Evolutionary conservation across 2,797 vertebrate species (phyloP).

Genomic region (Epinephelus malabaricus): DNA sequence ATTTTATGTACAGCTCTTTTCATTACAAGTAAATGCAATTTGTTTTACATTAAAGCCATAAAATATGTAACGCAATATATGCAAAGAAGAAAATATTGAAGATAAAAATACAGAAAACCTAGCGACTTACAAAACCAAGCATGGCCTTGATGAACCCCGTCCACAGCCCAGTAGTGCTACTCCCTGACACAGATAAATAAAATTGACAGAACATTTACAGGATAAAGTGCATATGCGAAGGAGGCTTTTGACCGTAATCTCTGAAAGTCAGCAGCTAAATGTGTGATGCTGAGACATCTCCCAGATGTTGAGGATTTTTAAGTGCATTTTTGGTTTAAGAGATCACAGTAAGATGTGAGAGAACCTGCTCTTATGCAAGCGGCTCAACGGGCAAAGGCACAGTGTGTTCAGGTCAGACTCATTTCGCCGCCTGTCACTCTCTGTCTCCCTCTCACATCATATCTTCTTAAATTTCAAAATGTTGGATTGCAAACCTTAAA

Average conservation of each 20-base stretch:
- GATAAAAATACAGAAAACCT: background rate
- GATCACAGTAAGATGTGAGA: slow-evolving; percentile 34
- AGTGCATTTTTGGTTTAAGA: slow-evolving; percentile 24
- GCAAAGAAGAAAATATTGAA: background rate
- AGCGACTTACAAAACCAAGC: background rate
- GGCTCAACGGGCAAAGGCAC: slow-evolving; percentile 2
- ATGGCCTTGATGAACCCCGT: background rate
- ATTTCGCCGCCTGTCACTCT: background rate
- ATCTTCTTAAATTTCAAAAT: slow-evolving; percentile 14
- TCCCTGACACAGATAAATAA: background rate
- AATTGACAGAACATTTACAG: background rate
- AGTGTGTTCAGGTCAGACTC: slow-evolving; percentile 14
- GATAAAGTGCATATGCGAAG: slow-evolving; percentile 14
- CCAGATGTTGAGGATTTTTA: slow-evolving; percentile 46
- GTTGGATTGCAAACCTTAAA: slow-evolving; percentile 1
- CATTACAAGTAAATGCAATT: background rate
- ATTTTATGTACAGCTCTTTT: background rate
- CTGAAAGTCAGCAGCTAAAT: slow-evolving; percentile 7
- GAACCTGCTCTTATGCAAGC: slow-evolving; percentile 18
- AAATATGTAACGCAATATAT: too few relatives aligned
- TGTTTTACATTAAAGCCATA: background rate
- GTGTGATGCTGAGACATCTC: slow-evolving; percentile 19
- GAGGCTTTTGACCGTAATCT: slow-evolving; percentile 7
- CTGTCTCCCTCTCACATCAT: background rate
- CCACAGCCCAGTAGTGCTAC: background rate